A percentile compares a stretch with the other conserved stretches of the same genome.
These are phyloP conservation scores for Oceanites oceanicus DNA, from an alignment of 2,113 vertebrate genomes.

Conservation along the genomic window DNA sequence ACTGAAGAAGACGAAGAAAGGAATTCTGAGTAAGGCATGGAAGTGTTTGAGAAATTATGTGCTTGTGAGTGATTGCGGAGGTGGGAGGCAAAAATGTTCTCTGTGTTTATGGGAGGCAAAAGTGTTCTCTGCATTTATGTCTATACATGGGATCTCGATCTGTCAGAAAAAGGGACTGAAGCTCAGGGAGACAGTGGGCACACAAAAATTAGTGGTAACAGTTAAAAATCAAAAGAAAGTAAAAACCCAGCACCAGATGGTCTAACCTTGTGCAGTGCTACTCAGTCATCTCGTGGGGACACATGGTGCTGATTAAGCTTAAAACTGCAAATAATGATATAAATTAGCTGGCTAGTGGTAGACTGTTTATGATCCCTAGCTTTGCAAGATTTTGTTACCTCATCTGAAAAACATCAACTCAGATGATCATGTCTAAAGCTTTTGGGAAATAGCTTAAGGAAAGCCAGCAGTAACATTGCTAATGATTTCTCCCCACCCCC, in stretches of 20 bases:
- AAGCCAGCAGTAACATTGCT: neutral
- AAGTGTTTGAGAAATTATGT: neutral
- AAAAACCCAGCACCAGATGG: slow-evolving; percentile 28
- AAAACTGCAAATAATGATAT: slow-evolving; percentile 26
- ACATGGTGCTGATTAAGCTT: slow-evolving; percentile 48
- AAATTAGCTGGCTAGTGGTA: slow-evolving; percentile 40
- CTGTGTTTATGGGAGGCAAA: neutral
- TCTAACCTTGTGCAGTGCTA: slow-evolving; percentile 2
- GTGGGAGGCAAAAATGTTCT: neutral
- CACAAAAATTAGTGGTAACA: slow-evolving; percentile 6
- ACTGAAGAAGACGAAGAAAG: neutral
- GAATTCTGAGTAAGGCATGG: neutral
- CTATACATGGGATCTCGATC: neutral
- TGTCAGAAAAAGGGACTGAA: slow-evolving; percentile 7
- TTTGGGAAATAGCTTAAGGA: neutral
- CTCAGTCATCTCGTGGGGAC: slow-evolving; percentile 30
- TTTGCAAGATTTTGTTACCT: slow-evolving; percentile 35
- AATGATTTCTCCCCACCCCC: neutral
- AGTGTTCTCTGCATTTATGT: neutral
- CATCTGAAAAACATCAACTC: slow-evolving; percentile 22
- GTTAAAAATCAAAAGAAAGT: slow-evolving; percentile 19
- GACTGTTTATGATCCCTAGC: slow-evolving; percentile 37
- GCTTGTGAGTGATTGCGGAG: neutral
- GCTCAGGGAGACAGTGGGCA: neutral
- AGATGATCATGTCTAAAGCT: neutral